Evolutionary conservation across 2,797 vertebrate genomes (phyloP).

Genomic region (Aotus griseimembra): DNA sequence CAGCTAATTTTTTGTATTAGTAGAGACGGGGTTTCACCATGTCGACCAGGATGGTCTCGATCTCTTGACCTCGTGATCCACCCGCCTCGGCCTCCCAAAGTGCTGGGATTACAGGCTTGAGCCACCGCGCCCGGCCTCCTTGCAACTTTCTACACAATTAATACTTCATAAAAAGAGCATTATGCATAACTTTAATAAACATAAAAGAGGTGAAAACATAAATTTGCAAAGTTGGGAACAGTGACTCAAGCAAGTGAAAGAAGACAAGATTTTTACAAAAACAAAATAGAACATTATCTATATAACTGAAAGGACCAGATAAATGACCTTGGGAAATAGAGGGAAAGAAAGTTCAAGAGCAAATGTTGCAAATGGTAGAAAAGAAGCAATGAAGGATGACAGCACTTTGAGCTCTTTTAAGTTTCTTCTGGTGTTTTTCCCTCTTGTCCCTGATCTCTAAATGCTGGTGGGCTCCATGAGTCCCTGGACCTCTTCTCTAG

Average conservation of each 20-base stretch:
- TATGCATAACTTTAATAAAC: constrained; percentile 2
- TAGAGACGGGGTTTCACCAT: no score
- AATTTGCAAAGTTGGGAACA: not conserved
- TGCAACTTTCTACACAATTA: constrained; percentile 37
- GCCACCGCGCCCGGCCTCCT: not conserved
- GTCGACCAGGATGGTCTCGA: no score
- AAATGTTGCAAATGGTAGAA: not conserved
- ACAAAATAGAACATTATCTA: not conserved
- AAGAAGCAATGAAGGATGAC: not conserved
- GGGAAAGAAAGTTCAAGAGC: not conserved
- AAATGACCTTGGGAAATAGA: not conserved
- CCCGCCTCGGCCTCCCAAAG: no score
- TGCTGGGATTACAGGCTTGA: no score
- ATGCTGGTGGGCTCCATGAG: not conserved
- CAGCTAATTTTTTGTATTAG: no score
- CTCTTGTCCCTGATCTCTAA: not conserved
- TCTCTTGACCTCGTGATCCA: no score
- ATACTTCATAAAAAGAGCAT: not conserved
- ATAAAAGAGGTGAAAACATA: constrained; percentile 11
- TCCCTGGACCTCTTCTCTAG: not conserved
- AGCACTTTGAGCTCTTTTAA: not conserved
- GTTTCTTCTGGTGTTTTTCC: not conserved
- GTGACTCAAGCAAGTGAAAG: not conserved
- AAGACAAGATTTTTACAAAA: constrained; percentile 14
- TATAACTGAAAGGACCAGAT: not conserved